Evolutionary conservation across 2,888 invertebrate species (phyloP).

Genomic region (Eulithis prunata): DNA sequence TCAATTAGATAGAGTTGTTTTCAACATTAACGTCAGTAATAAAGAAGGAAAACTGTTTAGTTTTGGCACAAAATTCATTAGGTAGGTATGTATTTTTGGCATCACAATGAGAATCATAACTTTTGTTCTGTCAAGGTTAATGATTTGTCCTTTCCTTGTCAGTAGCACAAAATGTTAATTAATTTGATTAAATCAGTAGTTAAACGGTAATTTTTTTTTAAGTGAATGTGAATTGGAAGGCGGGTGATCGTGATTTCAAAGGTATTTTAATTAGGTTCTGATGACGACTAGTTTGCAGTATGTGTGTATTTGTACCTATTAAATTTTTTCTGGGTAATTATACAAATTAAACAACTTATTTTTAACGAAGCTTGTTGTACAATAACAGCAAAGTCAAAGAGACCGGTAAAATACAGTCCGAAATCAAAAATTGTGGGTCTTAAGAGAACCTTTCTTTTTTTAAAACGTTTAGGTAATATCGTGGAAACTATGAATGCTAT

Average conservation of each 20-base stretch:
- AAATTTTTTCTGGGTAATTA: not conserved
- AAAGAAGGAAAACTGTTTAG: slow-evolving; percentile 14
- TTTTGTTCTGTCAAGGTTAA: slow-evolving; percentile 17
- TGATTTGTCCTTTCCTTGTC: not conserved
- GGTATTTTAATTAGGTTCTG: slow-evolving; percentile 21
- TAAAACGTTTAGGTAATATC: too few relatives aligned
- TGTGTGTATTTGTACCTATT: not conserved
- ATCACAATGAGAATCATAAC: slow-evolving; percentile 32
- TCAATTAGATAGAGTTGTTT: slow-evolving; percentile 32
- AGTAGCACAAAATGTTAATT: not conserved
- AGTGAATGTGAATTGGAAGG: slow-evolving; percentile 2
- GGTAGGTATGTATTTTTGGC: slow-evolving; percentile 35
- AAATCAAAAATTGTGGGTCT: too few relatives aligned
- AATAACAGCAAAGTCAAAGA: too few relatives aligned
- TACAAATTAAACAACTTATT: too few relatives aligned
- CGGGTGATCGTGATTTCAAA: slow-evolving; percentile 20
- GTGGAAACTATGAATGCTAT: too few relatives aligned
- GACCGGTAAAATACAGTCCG: too few relatives aligned
- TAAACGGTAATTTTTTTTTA: slow-evolving; percentile 12
- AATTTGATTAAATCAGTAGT: not conserved
- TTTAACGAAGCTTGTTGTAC: too few relatives aligned
- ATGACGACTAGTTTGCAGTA: not conserved
- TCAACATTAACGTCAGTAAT: slow-evolving; percentile 19
- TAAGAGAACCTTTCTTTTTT: too few relatives aligned
- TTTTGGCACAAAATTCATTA: slow-evolving; percentile 37